A percentile compares a stretch with the other conserved stretches of the same genome.
phyloP scores from a whole-genome alignment of 1,140 invertebrate genomes.

The Venustaconcha ellipsiformis region DNA sequence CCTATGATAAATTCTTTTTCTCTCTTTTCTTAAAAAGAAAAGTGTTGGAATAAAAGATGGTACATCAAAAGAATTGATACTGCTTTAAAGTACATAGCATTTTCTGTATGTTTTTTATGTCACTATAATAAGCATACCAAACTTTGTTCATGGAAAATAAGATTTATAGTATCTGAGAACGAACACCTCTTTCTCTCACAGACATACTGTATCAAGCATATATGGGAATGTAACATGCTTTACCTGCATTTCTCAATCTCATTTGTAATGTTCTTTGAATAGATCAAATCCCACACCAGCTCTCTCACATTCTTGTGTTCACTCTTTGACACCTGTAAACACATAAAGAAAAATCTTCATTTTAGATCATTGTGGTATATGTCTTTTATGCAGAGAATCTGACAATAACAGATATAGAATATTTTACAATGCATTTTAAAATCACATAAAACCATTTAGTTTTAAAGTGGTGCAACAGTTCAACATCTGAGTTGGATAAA shows the following conservation, averaged over 20 bases:
- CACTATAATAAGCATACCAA: too few relatives aligned
- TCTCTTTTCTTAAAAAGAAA: too few relatives aligned
- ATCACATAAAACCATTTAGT: not conserved
- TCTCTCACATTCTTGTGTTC: constrained; percentile 67
- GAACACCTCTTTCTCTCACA: too few relatives aligned
- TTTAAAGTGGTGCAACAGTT: not conserved
- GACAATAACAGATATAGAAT: too few relatives aligned
- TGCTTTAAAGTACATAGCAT: too few relatives aligned
- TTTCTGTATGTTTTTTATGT: too few relatives aligned
- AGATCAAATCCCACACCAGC: constrained; percentile 70
- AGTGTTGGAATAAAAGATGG: too few relatives aligned
- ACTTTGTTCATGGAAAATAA: too few relatives aligned
- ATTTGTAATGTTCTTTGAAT: constrained; percentile 67
- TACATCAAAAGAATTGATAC: too few relatives aligned
- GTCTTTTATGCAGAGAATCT: not conserved
- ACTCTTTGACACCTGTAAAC: constrained; percentile 63
- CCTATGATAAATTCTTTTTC: too few relatives aligned
- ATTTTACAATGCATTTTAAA: not conserved
- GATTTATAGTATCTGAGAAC: too few relatives aligned
- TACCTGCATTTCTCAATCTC: constrained; percentile 69
- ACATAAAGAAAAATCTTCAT: not conserved
- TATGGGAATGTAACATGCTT: constrained; percentile 3
- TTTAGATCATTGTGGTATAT: not conserved
- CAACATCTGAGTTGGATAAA: too few relatives aligned
- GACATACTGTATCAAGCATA: not conserved